phyloP scores from a whole-genome alignment of 2,113 vertebrate species.

The Corythornis vintsioides region DNA sequence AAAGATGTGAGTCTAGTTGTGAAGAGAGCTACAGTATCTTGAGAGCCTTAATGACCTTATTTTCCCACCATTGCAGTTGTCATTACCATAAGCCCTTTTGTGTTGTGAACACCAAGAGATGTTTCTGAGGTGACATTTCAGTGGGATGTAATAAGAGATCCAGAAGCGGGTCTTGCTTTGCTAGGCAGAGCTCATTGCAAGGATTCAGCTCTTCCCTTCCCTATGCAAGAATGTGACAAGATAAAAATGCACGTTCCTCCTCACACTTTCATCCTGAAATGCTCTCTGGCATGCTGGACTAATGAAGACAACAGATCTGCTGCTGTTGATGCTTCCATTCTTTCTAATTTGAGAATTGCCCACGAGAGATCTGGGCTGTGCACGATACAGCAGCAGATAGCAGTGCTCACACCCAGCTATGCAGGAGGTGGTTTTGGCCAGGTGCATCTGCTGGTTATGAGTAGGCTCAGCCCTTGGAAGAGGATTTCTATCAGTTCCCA shows the following conservation, averaged over 20 bases:
- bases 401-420: conserved; percentile 5
- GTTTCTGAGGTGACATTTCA: background rate
- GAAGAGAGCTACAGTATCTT: background rate
- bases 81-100: background rate
- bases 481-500: background rate
- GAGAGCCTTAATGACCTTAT: background rate
- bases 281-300: background rate
- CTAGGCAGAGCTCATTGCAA: background rate
- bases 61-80: background rate
- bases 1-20: background rate
- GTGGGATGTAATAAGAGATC: background rate
- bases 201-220: background rate
- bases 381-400: background rate
- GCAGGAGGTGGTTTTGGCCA: background rate
- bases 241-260: background rate
- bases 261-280: background rate
- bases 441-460: background rate
- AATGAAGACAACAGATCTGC: background rate
- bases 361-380: background rate
- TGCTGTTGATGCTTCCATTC: background rate
- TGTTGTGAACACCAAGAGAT: background rate
- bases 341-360: background rate
- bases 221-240: conserved; percentile 2
- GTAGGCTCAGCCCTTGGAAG: background rate
- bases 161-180: background rate